Evolutionary conservation across 2,888 invertebrate genomes (phyloP), one percentile per base, ranked within the genome.

Genomic region (Kryphioiulus occultus): DNA sequence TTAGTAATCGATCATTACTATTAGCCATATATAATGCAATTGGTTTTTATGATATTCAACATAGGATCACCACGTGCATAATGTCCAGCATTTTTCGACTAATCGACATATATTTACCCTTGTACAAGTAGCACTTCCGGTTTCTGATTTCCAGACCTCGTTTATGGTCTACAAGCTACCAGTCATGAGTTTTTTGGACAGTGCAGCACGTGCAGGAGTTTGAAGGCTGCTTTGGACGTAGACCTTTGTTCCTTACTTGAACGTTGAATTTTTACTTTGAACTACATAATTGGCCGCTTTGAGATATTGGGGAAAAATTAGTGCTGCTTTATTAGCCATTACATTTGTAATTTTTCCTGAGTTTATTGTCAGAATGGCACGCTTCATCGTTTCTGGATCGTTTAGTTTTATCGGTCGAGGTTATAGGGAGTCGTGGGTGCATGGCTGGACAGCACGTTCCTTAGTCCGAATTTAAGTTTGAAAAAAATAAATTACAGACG

Each of bases 381-480:
- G 68, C 68, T 26, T 26, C 26, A 12, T n/a, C 68, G n/a, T 68
- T 68, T 10, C 68, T 68, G 30, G 7, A 68, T 68, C 68, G 10
- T 26, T 68, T 15, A 12, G n/a, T 68, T 68, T 68, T 26, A 68
- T 68, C 68, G 68, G 68, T 68, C 68, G 68, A 68, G 68, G 68
- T 68, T 68, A 59, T 59, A 68, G 26, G 68, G n/a, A 59, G 68
- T 1, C 68, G 26, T 68, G n/a, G 12, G n/a, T 26, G 5, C n/a
- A 26, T 26, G 26, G 1, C 68, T 12, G 26, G 9, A 26, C 9
- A 68, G 26, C 68, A 68, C 68, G 26, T 68, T 68, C 68, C 26
- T 68, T 7, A 5, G 9, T 26, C 68, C 12, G 68, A 68, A 68
- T 68, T 68, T 26, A 26, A 26, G 22, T 68, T 68, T 68, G 4